Conservation (phyloP, 1,140 invertebrate species). For the Drosophila mauritiana region DNA sequence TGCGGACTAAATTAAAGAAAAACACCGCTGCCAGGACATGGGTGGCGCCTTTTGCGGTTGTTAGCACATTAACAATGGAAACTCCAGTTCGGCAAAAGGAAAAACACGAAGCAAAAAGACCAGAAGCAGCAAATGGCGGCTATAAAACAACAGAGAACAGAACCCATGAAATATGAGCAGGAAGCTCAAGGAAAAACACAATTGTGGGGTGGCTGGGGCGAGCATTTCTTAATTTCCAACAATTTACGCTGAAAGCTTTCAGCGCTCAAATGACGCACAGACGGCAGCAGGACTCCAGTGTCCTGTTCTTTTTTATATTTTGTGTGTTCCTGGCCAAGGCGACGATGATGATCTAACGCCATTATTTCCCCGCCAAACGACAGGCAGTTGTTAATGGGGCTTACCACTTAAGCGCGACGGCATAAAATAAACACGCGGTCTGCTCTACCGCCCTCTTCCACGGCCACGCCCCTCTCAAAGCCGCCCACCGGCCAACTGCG, state of each 20-base stretch:
- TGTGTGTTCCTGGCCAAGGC: conserved; percentile 35
- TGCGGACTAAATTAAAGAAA: conserved; percentile 76
- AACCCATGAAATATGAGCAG: conserved; percentile 74
- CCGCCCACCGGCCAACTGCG: conserved; percentile 21
- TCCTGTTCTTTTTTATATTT: conserved; percentile 19
- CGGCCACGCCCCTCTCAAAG: background rate
- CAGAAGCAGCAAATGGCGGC: conserved; percentile 64
- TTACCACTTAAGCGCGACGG: conserved; percentile 82
- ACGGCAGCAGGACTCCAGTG: conserved; percentile 40
- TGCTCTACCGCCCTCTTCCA: background rate
- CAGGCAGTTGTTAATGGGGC: conserved; percentile 82
- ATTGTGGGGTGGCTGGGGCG: conserved; percentile 26
- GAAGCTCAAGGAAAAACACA: conserved; percentile 40
- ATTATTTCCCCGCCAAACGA: conserved; percentile 77
- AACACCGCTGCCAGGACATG: conserved; percentile 53
- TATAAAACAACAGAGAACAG: conserved; percentile 79
- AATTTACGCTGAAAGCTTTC: conserved; percentile 83
- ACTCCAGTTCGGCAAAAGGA: conserved; percentile 7
- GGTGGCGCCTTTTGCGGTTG: conserved; percentile 74
- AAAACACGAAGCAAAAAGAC: conserved; percentile 3
- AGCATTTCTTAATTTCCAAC: conserved; percentile 81
- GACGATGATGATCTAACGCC: conserved; percentile 82
- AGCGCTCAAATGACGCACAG: conserved; percentile 79
- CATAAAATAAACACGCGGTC: conserved; percentile 77
- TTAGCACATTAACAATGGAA: conserved; percentile 80